Evolutionary conservation across 2,888 invertebrate genomes (phyloP).

Genomic region (Ariolimax columbianus): DNA sequence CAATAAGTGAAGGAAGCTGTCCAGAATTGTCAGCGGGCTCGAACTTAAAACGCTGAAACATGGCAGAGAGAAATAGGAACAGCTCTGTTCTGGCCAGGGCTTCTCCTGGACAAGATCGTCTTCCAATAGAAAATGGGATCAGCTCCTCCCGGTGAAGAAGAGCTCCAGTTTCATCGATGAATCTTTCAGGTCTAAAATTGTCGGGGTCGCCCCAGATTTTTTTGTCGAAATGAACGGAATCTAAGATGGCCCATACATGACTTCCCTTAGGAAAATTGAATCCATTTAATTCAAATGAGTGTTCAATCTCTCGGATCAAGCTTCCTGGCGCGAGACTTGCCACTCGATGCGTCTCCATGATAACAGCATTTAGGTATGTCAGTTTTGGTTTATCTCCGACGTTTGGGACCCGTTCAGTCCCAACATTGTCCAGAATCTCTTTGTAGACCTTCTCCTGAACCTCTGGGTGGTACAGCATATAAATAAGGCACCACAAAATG

Average conservation of each 20-base stretch:
- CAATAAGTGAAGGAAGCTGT: slow-evolving; percentile 5
- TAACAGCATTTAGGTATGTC: slow-evolving; percentile 66
- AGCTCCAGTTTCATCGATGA: slow-evolving; percentile 58
- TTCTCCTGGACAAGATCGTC: slow-evolving; percentile 47
- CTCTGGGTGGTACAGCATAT: slow-evolving; percentile 88
- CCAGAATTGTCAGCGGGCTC: slow-evolving; percentile 19
- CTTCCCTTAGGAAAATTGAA: slow-evolving; percentile 70
- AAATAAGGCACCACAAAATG: slow-evolving; percentile 89
- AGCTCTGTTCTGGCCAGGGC: slow-evolving; percentile 49
- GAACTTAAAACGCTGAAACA: slow-evolving; percentile 51
- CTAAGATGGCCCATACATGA: slow-evolving; percentile 61
- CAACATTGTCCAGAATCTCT: slow-evolving; percentile 73
- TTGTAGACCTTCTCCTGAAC: slow-evolving; percentile 66
- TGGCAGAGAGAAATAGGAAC: slow-evolving; percentile 41
- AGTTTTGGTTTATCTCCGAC: slow-evolving; percentile 58
- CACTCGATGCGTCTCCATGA: slow-evolving; percentile 67
- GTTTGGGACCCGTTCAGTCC: slow-evolving; percentile 57
- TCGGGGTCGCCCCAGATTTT: slow-evolving; percentile 61
- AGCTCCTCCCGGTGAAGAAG: slow-evolving; percentile 53
- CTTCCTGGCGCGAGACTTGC: slow-evolving; percentile 61
- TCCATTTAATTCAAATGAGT: slow-evolving; percentile 63
- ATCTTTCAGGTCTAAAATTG: slow-evolving; percentile 66
- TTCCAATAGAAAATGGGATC: slow-evolving; percentile 53
- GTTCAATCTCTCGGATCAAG: slow-evolving; percentile 55
- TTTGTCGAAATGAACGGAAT: slow-evolving; percentile 64